Conservation (phyloP, 2,113 vertebrate genomes). For the Chaetops frenatus region DNA sequence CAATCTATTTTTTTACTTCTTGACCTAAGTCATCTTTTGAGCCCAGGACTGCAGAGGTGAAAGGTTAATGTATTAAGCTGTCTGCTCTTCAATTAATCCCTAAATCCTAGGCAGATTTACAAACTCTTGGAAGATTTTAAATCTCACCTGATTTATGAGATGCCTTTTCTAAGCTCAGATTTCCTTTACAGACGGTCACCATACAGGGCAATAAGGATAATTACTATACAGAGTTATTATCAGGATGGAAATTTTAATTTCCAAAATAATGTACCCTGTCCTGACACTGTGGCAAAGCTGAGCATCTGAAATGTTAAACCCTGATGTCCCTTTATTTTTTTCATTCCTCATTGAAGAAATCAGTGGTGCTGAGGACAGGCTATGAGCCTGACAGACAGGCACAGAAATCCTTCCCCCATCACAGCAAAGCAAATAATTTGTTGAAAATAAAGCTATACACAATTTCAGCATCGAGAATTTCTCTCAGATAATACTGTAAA, state of each 20-base stretch:
- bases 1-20: background rate
- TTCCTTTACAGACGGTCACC: background rate
- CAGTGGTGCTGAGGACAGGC: background rate
- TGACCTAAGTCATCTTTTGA: constrained; percentile 8
- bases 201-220: constrained; percentile 10
- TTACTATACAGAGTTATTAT: background rate
- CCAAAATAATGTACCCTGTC: background rate
- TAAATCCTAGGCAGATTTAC: constrained; percentile 24
- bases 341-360: background rate
- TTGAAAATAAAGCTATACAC: background rate
- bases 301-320: background rate
- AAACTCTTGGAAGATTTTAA: constrained; percentile 48
- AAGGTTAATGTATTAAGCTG: constrained; percentile 64
- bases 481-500: background rate
- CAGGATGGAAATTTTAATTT: background rate
- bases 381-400: background rate
- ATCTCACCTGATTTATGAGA: constrained; percentile 47
- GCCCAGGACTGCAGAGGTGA: background rate
- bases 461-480: background rate
- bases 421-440: background rate
- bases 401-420: background rate
- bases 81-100: constrained; percentile 50
- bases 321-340: background rate
- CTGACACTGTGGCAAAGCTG: background rate
- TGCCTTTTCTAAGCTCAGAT: background rate